Evolutionary conservation across 2,113 vertebrate species (phyloP), one percentile per base, ranked within the genome.

Genomic region (Mesitornis unicolor): DNA sequence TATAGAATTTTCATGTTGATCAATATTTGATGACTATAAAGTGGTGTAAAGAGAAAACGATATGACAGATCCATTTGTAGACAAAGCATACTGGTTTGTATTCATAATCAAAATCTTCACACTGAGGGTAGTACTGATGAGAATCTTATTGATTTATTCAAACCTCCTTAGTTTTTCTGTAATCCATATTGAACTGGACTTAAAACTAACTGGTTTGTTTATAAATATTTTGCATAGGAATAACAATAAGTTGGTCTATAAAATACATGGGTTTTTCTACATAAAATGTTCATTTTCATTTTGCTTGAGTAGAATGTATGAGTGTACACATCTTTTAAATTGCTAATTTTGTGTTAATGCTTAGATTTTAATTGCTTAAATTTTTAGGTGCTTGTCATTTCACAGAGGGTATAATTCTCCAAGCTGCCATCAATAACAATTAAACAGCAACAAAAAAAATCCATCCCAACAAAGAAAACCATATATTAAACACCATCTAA

Each of bases 81-180:
- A 86, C 25, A 84, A 90, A 86, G 21, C 59, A 36, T 64, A 31
- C 35, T 40, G 21, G 6, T 94, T 89, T 85, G 26, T 77, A 51
- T 86, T 96, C 80, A 81, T 63, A 77, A 83, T 77, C 93, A 77
- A 65, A 7, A 47, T 59, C 92, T 89, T 83, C 68, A 56, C 24
- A 85, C 45, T 31, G 43, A 67, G 13, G 35, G 42, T 53, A 16
- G 54, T 67, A 78, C 88, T 94, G 87, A 95, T 86, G 79, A 95
- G 82, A 96, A 91, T 59, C 13, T 29, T 47, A 95, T 86, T 51
- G 90, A 95, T 90, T 84, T 84, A 68, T 80, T 86, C 75, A 92
- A 88, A 71, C 57, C 40, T 74, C 35, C 45, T 78, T 78, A 60
- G 82, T 48, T 87, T 89, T 91, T 56, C 80, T 64, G 18, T 78